Evolutionary conservation across 1,140 invertebrate species (phyloP).

Genomic region (Sinonovacula constricta): DNA sequence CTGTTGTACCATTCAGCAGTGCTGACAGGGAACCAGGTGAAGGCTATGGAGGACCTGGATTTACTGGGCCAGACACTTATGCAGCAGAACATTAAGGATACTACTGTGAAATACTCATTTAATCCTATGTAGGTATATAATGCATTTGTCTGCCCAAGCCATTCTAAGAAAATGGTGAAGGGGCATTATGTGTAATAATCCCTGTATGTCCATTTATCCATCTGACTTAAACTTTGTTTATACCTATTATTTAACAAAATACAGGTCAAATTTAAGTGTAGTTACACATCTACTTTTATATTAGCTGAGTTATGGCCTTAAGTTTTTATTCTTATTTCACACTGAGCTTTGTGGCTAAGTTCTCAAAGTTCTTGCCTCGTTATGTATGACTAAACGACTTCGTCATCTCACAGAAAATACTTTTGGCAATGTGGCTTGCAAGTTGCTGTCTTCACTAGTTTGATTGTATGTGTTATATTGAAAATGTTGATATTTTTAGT

Average conservation of each 20-base stretch:
- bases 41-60: conserved; percentile 87
- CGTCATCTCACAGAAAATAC: conserved; percentile 2
- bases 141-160: too few species aligned
- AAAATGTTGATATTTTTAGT: too few species aligned
- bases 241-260: neutral
- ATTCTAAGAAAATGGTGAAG: neutral
- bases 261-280: neutral
- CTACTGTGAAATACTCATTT: conserved; percentile 30
- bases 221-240: neutral
- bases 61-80: conserved; percentile 86
- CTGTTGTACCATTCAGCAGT: neutral
- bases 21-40: conserved; percentile 26
- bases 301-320: too few species aligned
- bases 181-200: neutral
- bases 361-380: too few species aligned
- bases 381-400: too few species aligned
- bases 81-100: conserved; percentile 78
- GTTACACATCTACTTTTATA: neutral
- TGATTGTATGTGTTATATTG: too few species aligned
- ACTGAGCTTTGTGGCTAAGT: too few species aligned
- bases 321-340: too few species aligned
- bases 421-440: neutral
- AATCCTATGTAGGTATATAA: neutral
- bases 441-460: neutral
- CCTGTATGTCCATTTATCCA: neutral